phyloP scores from a whole-genome alignment of 2,888 invertebrate genomes.

The Cheilosia soror region DNA sequence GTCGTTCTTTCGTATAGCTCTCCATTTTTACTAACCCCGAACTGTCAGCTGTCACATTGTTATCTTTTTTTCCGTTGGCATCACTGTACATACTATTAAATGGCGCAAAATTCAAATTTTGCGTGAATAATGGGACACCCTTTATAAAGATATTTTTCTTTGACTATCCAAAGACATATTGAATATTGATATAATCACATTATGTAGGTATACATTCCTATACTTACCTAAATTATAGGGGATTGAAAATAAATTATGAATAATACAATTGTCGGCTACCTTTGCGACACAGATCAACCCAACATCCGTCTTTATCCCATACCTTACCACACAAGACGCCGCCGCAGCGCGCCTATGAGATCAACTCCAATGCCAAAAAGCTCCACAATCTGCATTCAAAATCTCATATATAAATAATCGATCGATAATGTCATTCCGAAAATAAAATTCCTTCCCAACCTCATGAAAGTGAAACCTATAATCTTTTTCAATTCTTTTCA shows the following conservation, averaged over 20 bases:
- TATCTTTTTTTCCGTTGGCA: no score
- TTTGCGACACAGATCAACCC: slow-evolving; percentile 1
- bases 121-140: no score
- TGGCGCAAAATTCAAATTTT: no score
- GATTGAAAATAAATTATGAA: neutral
- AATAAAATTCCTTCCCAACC: slow-evolving; percentile 46
- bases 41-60: no score
- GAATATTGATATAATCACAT: no score
- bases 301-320: neutral
- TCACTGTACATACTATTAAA: no score
- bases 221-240: neutral
- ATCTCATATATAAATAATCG: slow-evolving; percentile 30
- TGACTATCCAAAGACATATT: no score
- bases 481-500: slow-evolving; percentile 38
- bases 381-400: slow-evolving; percentile 42
- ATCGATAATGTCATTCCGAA: slow-evolving; percentile 56
- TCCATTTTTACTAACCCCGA: no score
- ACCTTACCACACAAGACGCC: slow-evolving; percentile 51
- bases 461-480: slow-evolving; percentile 53
- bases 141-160: no score
- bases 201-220: neutral
- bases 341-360: neutral
- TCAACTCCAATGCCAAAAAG: slow-evolving; percentile 26
- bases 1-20: no score
- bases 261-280: neutral